Evolutionary conservation across 2,113 vertebrate genomes (phyloP), one percentile per base, ranked within the genome.

Genomic region (Rattus rattus): DNA sequence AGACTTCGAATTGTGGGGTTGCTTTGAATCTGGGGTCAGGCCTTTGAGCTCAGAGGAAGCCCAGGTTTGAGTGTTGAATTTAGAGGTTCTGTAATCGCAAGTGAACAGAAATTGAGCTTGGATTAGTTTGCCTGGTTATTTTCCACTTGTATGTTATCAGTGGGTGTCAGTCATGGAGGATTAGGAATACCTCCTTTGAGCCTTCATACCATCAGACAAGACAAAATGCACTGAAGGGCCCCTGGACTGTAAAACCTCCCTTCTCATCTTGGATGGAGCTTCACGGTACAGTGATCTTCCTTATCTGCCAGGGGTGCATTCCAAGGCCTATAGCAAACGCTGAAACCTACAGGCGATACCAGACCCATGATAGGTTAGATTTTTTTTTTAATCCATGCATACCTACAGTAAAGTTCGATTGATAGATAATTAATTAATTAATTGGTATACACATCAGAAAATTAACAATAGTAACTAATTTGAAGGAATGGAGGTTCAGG

Each of bases 61-160:
- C 72, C 30, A 33, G 19, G 72, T 81, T 54, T 75, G 61, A 91
- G 75, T 91, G 88, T 79, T 47, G 69, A 39, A 47, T 43, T 36
- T 10, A 75, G 14, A 92, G n/a, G 13, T 49, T 16, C 30, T 65
- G 0, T 19, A 39, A 94, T 43, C 54, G 81, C 88, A 92, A 72
- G 22, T 65, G 56, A 77, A 56, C 59, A 89, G 75, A 94, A 92
- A 81, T 39, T 86, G 88, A 75, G 85, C 36, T 49, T 85, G 80
- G 30, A 56, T 72, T 95, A 79, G 59, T 54, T 49, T 84, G 30
- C 90, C 63, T 90, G 92, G 8, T 95, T 88, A 59, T 96, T 96
- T 97, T 70, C 28, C 24, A 93, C 59, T 80, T 61, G 10, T 52
- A n/a, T 93, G 43, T 75, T 70, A 70, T 77, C 20, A 1, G 69